Base-by-base conservation (phyloP, 1,140 invertebrate genomes). In the Belonocnema kinseyi region DNA sequence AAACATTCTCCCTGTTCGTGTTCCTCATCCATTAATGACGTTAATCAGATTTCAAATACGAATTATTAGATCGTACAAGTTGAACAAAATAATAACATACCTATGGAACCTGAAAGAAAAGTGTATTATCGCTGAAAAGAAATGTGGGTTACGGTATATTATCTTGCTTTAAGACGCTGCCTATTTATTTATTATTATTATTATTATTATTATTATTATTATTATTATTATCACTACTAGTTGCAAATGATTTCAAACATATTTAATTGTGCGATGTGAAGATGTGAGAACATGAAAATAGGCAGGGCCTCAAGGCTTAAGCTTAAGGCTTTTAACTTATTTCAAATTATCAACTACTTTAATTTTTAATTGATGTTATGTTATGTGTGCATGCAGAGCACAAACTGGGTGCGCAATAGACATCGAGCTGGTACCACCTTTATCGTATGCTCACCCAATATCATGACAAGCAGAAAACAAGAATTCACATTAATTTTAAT, bases 81-180 rank as follows among this genome's bases (percentile, higher is more conserved):
- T 87, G 84, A 91, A 91, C 90, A 90, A 91, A 91, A 91, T 90
- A 88, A 86, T 88, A 91, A 91, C 90, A 90, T 91, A 91, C 90
- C 90, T 91, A 91, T 89, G 85, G 83, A 84, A 87, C 86, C 90
- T 91, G 90, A 88, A 91, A 89, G 74, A 84, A 87, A 83, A 33
- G 40, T 72, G 73, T 79, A 17, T 80, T 73, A 81, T 90, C 89
- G 91, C 89, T 91, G 89, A 88, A 91, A 91, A 76, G 77, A 87
- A 84, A 82, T 16, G 75, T 83, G n/a, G n/a, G 80, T 88, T 85
- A 83, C 73, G 21, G 79, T 50, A 46, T 51, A 51, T 82, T 56
- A 56, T 54, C 14, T 46, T 76, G 77, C 80, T 13, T 66, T 80
- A 21, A 79, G 66, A 66, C 61, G 21, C 61, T 66, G 61, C 61